These are phyloP conservation scores for Calliphora vomitoria DNA, from an alignment of 2,888 invertebrate species.

Conservation along the genomic window DNA sequence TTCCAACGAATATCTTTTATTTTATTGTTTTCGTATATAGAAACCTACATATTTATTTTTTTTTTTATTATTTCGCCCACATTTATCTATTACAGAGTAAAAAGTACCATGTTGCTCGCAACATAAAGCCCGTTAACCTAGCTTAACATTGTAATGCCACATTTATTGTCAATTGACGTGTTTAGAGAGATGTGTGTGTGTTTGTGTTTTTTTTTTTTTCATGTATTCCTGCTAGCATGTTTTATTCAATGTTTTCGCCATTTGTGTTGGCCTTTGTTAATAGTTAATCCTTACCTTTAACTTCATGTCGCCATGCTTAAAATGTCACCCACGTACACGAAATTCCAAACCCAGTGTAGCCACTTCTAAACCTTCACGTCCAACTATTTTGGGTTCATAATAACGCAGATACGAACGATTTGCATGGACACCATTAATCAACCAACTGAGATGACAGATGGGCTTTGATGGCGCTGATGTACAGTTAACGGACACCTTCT, in stretches of 20 bases:
- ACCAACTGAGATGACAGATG: slow-evolving; percentile 93
- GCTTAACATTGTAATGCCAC: neutral
- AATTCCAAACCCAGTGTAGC: slow-evolving; percentile 92
- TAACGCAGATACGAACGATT: slow-evolving; percentile 86
- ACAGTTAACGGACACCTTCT: slow-evolving; percentile 93
- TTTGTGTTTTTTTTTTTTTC: neutral
- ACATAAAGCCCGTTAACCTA: neutral
- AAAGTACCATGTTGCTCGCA: too few species aligned
- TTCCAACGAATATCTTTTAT: too few species aligned
- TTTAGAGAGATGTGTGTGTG: neutral
- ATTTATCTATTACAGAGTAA: too few species aligned
- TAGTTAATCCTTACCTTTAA: slow-evolving; percentile 87
- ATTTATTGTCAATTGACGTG: neutral
- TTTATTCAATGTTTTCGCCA: neutral
- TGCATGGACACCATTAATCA: slow-evolving; percentile 93
- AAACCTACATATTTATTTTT: too few species aligned
- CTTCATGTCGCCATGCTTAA: slow-evolving; percentile 93
- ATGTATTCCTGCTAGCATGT: neutral
- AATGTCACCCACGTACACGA: slow-evolving; percentile 91
- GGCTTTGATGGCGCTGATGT: slow-evolving; percentile 93
- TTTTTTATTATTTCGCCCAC: too few species aligned
- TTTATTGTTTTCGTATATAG: too few species aligned
- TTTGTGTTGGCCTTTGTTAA: neutral
- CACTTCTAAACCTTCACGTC: slow-evolving; percentile 89
- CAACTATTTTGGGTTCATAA: slow-evolving; percentile 86